Evolutionary conservation across 2,888 invertebrate genomes (phyloP).

Genomic region (Habrosyne pyritoides): DNA sequence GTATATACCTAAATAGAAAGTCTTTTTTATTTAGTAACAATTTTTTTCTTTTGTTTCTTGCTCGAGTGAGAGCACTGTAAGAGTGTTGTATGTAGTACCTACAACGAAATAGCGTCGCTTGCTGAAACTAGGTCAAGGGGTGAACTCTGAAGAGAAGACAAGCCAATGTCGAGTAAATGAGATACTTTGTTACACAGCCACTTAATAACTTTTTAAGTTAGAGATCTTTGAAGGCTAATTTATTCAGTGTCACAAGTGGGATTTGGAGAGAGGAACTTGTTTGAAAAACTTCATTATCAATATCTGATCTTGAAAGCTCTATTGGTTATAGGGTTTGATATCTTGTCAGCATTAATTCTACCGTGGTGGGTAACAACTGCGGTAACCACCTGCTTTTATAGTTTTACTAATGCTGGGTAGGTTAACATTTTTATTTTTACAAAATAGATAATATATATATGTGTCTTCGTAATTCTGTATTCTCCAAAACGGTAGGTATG

Average conservation of each 20-base stretch:
- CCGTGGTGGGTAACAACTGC: too few relatives aligned
- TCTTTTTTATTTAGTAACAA: too few relatives aligned
- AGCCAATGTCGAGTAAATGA: slow-evolving; percentile 27
- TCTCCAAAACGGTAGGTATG: too few relatives aligned
- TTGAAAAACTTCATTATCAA: neutral
- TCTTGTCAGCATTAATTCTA: too few relatives aligned
- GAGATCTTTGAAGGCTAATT: neutral
- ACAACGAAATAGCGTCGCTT: slow-evolving; percentile 22
- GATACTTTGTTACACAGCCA: slow-evolving; percentile 17
- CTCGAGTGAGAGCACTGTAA: slow-evolving; percentile 6
- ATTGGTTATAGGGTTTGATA: too few relatives aligned
- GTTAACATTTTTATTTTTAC: too few relatives aligned
- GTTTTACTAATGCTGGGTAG: too few relatives aligned
- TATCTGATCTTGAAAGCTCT: neutral
- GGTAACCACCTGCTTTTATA: too few relatives aligned
- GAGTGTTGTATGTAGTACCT: slow-evolving; percentile 10
- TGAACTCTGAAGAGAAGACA: slow-evolving; percentile 17
- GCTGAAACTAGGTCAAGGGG: slow-evolving; percentile 40
- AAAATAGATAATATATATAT: too few relatives aligned
- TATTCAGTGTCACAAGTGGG: neutral
- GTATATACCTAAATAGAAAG: neutral
- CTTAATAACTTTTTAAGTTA: slow-evolving; percentile 20
- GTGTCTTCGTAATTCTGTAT: too few relatives aligned
- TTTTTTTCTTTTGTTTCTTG: slow-evolving; percentile 14
- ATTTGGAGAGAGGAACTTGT: neutral